Evolutionary conservation across 1,140 invertebrate genomes (phyloP).

Genomic region (Nautilus pompilius): DNA sequence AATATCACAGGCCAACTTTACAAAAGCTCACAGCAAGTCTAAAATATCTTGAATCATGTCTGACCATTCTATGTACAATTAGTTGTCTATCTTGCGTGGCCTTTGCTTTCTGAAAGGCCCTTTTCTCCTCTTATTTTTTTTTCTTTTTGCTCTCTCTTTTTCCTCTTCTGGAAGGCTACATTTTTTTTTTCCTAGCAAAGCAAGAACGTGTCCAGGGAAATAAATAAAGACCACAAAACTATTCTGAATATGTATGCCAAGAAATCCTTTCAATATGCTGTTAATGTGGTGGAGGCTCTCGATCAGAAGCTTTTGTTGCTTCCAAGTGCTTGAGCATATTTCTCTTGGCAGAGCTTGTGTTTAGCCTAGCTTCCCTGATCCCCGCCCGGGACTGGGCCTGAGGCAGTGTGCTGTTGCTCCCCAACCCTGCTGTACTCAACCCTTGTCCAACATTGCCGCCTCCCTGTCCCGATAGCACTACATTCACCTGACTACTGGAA

Average conservation of each 20-base stretch:
- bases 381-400: constrained; percentile 13
- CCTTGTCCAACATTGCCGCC: neutral
- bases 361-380: constrained; percentile 22
- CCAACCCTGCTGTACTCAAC: neutral
- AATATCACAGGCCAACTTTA: constrained; percentile 6
- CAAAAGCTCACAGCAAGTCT: constrained; percentile 7
- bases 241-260: constrained; percentile 5
- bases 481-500: neutral
- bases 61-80: neutral
- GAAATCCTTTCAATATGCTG: neutral
- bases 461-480: constrained; percentile 6
- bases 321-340: constrained; percentile 44
- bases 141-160: neutral
- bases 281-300: constrained; percentile 40
- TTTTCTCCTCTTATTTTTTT: too few relatives aligned
- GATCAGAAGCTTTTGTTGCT: constrained; percentile 31
- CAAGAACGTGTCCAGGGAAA: constrained; percentile 1
- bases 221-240: constrained; percentile 6
- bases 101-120: neutral
- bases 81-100: neutral
- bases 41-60: constrained; percentile 1
- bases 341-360: constrained; percentile 39
- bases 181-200: constrained; percentile 1
- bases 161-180: neutral
- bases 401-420: neutral